phyloP scores from a whole-genome alignment of 2,113 vertebrate species.

The Heterochromis multidens region DNA sequence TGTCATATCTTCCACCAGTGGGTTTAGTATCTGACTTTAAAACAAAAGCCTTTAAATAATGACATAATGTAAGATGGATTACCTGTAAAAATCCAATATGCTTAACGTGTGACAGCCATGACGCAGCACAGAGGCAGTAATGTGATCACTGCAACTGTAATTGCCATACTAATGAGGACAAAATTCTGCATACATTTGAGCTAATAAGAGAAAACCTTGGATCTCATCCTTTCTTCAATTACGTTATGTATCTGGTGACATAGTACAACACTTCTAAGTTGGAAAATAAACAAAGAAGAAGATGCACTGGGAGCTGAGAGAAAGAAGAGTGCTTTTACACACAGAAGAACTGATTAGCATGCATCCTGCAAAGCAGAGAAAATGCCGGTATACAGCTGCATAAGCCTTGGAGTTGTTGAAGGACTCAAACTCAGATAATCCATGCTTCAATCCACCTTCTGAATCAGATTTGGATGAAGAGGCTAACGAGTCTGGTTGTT shows the following conservation, averaged over 20 bases:
- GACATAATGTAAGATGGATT: conserved; percentile 13
- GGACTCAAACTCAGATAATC: not conserved
- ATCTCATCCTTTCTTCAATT: not conserved
- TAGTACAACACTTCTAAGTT: not conserved
- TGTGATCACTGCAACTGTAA: not conserved
- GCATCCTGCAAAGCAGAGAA: not conserved
- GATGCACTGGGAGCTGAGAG: not conserved
- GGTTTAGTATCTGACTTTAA: not conserved
- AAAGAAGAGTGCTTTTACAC: not conserved
- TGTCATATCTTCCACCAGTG: not conserved
- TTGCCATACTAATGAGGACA: not conserved
- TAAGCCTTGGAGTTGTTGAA: not conserved
- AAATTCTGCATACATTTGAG: not conserved
- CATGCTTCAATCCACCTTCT: not conserved
- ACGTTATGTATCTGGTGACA: not conserved
- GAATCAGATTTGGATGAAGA: not conserved
- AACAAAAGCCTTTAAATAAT: conserved; percentile 17
- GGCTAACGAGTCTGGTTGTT: not conserved
- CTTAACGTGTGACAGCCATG: not conserved
- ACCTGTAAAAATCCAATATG: conserved; percentile 36
- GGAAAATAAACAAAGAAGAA: not conserved
- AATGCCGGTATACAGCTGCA: not conserved
- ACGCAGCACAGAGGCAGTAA: conserved; percentile 1
- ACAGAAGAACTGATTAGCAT: not conserved
- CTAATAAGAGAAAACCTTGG: not conserved